Evolutionary conservation across 2,888 invertebrate genomes (phyloP), one percentile per base, ranked within the genome.

Genomic region (Chalcosyrphus nemorum): DNA sequence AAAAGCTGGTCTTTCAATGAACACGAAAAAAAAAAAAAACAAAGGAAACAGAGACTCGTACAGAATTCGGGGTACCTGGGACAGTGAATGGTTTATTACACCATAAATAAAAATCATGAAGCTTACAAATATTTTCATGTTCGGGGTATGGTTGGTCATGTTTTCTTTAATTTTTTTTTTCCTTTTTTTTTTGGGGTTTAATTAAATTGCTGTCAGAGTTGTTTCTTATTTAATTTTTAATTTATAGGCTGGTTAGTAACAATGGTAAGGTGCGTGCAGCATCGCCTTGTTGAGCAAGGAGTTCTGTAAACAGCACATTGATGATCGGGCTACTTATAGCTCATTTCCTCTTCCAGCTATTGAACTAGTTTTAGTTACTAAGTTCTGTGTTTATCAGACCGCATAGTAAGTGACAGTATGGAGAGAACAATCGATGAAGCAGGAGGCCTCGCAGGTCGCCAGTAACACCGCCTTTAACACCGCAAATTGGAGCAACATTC

Each of bases 91-190:
- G 38, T 82, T 82, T 82, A 82, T 82, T 66, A 41, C 41, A 66
- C 50, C 72, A 77, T 82, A 82, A 82, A 82, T 77, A 77, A 82
- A 72, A 77, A 81, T 76, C 63, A 24, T 68, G 66, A 56, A 54
- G 82, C 65, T 77, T 54, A 82, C 45, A 72, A 66, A 82, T 82
- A 61, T 68, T 72, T 61, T 41, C 72, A 72, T 77, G 77, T 47
- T 15, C 57, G 6, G n/a, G 35, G 11, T 50, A 32, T 19, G 17
- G 19, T 47, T 19, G 56, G 54, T 57, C 41, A 50, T 61, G 70
- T 52, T 35, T 57, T 56, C 13, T 50, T 74, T 38, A 74, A 66
- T 61, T 70, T 43, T 57, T 27, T 45, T 56, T 17, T 21, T 17
- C 32, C 13, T 57, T 43, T 7, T 3, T 17, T 52, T 24, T 29